Base-by-base conservation (phyloP, 2,888 invertebrate species). In the Hipparchia sbordonii region DNA sequence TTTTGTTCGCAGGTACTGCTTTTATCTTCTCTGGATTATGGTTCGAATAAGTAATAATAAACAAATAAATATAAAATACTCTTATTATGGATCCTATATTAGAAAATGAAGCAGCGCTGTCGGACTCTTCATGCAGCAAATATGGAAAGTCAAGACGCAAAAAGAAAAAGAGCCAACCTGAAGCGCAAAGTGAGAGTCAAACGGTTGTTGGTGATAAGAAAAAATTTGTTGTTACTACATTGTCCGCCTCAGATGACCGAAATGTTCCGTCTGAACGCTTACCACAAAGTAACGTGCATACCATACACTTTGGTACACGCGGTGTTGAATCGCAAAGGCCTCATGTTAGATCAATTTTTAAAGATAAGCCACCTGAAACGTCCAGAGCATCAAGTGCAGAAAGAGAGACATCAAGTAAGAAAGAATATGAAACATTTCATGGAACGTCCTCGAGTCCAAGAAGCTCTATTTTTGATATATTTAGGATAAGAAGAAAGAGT, bases 401-500 rank as follows among this genome's bases (percentile, higher is more conserved):
- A 72, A 87, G 93, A 77, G 92, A 92, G 76, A 78, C 87, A 56
- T 80, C 81, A 65, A 80, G 82, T 71, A 84, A 84, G 70, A 93
- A 92, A 79, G 92, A 90, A 81, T 93, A 93, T 83, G 93, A 93
- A 87, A 93, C 93, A 39, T 93, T 93, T 83, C 93, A 93, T 77
- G 93, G 93, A 75, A 93, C 93, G 8, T 91, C 93, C 73, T 91
- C 93, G 83, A 93, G 91, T 87, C 92, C 92, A 79, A 85, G 92
- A 80, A 92, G 91, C 82, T 93, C 93, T 79, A 92, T 93, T 84
- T 93, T 93, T 86, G 93, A 93, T 88, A 93, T 93, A 80, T 93
- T 93, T 81, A 87, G 92, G 76, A 85, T 93, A 82, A 85, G 93
- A 82, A 87, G 93, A 81, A 93, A 93, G 82, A 93, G 93, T 81